These are phyloP conservation scores for Amniataba percoides DNA, from an alignment of 2,797 vertebrate genomes.

Conservation along the genomic window DNA sequence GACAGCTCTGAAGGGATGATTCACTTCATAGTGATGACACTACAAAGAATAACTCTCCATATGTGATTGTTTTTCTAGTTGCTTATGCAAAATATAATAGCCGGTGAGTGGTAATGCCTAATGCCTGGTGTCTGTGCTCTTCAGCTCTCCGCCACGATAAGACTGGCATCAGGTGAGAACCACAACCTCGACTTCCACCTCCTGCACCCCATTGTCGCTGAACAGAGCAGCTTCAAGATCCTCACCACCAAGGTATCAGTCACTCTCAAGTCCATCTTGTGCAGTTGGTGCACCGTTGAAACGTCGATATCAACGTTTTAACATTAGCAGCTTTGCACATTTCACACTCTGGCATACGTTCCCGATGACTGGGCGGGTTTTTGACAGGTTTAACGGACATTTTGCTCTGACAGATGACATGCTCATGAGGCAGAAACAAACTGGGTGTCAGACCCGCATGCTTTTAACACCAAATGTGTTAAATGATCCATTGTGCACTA, in stretches of 20 bases:
- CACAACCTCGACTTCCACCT: slow-evolving; percentile 89
- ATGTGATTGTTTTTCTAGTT: background rate
- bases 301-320: background rate
- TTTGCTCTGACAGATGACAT: slow-evolving; percentile 8
- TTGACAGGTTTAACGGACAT: slow-evolving; percentile 23
- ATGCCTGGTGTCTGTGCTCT: slow-evolving; percentile 29
- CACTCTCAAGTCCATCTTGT: background rate
- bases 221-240: slow-evolving; percentile 94
- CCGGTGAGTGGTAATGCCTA: background rate
- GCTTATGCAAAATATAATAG: background rate
- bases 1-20: background rate
- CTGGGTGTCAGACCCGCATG: background rate
- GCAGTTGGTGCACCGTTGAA: background rate
- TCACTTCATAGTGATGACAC: background rate
- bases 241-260: slow-evolving; percentile 93
- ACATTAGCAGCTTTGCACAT: background rate
- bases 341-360: slow-evolving; percentile 14
- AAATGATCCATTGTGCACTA: slow-evolving; percentile 32
- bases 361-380: slow-evolving; percentile 7
- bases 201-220: slow-evolving; percentile 89
- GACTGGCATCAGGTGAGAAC: slow-evolving; percentile 89
- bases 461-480: slow-evolving; percentile 28
- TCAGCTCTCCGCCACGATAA: slow-evolving; percentile 89
- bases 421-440: slow-evolving; percentile 38
- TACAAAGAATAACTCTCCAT: background rate